Conservation (phyloP, 2,113 vertebrate genomes). For the Microcebus griseorufus region DNA sequence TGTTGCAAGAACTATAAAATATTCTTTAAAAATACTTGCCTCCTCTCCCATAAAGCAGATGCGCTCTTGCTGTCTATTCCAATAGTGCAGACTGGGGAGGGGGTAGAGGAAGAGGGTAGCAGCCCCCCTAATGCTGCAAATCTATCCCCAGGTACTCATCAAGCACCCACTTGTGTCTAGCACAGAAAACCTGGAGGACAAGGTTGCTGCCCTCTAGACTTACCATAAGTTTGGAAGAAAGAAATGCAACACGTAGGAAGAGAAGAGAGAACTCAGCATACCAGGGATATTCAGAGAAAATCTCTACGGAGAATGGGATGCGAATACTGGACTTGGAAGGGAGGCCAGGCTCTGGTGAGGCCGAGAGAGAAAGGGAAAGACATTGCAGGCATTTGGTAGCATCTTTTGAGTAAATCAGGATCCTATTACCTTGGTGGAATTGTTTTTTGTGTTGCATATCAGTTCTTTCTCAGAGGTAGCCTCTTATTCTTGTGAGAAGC, state of each 20-base stretch:
- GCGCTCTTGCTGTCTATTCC: rapidly evolving
- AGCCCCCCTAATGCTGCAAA: rapidly evolving
- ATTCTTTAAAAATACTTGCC: not conserved
- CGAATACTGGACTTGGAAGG: not conserved
- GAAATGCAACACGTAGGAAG: not conserved
- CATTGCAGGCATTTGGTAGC: not conserved
- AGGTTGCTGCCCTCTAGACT: not conserved
- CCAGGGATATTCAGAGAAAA: not conserved
- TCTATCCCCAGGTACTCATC: not conserved
- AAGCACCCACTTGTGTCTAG: not conserved
- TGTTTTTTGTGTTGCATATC: not conserved
- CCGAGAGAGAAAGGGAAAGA: not conserved
- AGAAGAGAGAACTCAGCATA: not conserved
- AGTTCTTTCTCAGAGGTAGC: not conserved
- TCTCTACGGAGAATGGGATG: not conserved
- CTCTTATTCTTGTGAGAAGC: not conserved
- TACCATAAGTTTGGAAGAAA: not conserved
- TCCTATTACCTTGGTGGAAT: not conserved
- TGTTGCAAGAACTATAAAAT: not conserved
- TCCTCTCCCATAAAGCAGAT: not conserved
- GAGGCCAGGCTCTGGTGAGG: not conserved
- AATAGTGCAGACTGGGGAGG: not conserved
- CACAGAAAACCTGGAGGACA: not conserved
- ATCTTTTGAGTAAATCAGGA: not conserved
- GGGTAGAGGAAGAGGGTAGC: not conserved